These are phyloP conservation scores for Drosophila setifemur DNA, from an alignment of 1,140 invertebrate genomes.

Conservation along the genomic window DNA sequence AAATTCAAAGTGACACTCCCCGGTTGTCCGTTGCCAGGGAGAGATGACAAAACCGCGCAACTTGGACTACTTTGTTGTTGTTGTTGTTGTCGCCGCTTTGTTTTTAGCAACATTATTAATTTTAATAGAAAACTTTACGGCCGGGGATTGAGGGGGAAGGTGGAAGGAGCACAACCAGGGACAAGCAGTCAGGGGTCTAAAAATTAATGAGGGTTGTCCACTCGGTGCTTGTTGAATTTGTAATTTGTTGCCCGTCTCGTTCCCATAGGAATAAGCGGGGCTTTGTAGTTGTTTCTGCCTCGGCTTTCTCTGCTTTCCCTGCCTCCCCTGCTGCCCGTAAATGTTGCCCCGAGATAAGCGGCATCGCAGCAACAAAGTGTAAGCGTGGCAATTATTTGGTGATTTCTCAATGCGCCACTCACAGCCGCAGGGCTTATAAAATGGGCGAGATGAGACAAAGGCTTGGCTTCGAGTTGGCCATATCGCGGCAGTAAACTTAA, in stretches of 20 bases:
- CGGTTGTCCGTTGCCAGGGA: constrained; percentile 29
- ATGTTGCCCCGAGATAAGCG: constrained; percentile 73
- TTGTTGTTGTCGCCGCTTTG: constrained; percentile 49
- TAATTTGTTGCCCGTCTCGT: constrained; percentile 67
- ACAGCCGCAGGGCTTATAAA: not conserved
- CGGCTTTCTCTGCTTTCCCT: constrained; percentile 16
- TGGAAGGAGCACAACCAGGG: not conserved
- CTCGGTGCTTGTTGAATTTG: constrained; percentile 80
- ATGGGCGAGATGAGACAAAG: constrained; percentile 49
- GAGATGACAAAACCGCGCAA: constrained; percentile 44
- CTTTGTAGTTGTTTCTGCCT: constrained; percentile 30
- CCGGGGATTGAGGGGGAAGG: not conserved
- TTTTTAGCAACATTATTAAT: constrained; percentile 78
- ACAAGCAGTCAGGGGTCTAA: constrained; percentile 4
- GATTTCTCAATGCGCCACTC: constrained; percentile 63
- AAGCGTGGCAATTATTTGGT: constrained; percentile 78
- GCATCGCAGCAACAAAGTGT: constrained; percentile 70
- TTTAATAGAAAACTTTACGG: constrained; percentile 76
- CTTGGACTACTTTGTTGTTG: constrained; percentile 56
- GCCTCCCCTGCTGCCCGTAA: constrained; percentile 28
- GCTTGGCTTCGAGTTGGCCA: constrained; percentile 57
- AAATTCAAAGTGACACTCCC: constrained; percentile 53
- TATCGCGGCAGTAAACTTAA: constrained; percentile 75
- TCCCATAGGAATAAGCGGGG: constrained; percentile 67
- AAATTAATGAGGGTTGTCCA: constrained; percentile 81